Base-by-base conservation (phyloP, 2,888 invertebrate genomes). In the Polyploca ridens region DNA sequence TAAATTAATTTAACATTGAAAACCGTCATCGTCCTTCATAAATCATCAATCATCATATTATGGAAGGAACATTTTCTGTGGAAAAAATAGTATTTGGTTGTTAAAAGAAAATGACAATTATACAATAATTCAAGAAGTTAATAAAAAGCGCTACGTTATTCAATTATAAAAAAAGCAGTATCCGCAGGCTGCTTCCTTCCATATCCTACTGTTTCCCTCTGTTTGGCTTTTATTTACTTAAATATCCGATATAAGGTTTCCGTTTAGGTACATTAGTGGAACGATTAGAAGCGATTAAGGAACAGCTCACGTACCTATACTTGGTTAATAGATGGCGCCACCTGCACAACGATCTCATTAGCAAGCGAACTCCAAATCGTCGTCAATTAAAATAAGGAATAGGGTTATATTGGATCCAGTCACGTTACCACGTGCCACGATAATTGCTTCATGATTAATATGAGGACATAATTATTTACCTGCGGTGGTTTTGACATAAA, bases 331-430 rank as follows among this genome's bases (percentile, higher is more conserved):
- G 74, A 74, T 71, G 75, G 77, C 77, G 72, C 72, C 87, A 85
- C 80, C 85, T 85, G 86, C 71, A 69, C 69, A 71, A 62, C 77
- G 76, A 73, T 80, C 78, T 84, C 83, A 83, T 87, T 85, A 83
- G 74, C 69, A 79, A 64, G 67, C 77, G 72, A 83, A 82, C 81
- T 84, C 81, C 74, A 74, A 84, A 86, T 83, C 73, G 78, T 78
- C 83, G 78, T 69, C 80, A 71, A 83, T 85, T 86, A 84, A 76
- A 83, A 77, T 81, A 75, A 74, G 77, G 77, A 78, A 80, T 79
- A 67, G 74, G 74, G 67, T 77, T 76, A 78, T 78, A 77, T 74
- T 71, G 73, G 77, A 72, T 67, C 71, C 71, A 77, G 75, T 75
- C 81, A 78, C 77, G 79, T 68, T 54, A 54, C 54, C 54, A 54